These are phyloP conservation scores for Nixonia krombeini DNA, from an alignment of 1,140 invertebrate genomes.

Conservation along the genomic window DNA sequence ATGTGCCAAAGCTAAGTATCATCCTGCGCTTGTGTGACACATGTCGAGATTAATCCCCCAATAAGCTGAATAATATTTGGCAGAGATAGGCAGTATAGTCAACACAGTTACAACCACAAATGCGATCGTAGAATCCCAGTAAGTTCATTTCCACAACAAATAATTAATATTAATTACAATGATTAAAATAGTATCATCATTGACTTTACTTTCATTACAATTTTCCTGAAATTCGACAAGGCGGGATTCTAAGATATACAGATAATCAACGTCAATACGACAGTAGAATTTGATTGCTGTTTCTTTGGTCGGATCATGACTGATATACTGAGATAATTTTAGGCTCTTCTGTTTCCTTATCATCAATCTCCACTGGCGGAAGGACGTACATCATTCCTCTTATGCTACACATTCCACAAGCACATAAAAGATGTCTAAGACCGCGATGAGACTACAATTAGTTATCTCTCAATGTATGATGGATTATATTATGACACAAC, in stretches of 20 bases:
- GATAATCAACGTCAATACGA: constrained; percentile 14
- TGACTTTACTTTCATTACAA: too few relatives aligned
- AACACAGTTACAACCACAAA: constrained; percentile 3
- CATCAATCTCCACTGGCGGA: constrained; percentile 12
- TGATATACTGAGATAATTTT: too few relatives aligned
- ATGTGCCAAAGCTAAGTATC: constrained; percentile 39
- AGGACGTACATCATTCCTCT: constrained; percentile 51
- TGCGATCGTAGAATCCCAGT: constrained; percentile 10
- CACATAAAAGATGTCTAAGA: constrained; percentile 57
- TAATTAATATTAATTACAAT: background rate
- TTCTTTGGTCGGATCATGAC: too few relatives aligned
- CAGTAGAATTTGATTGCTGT: constrained; percentile 19
- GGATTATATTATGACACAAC: constrained; percentile 66
- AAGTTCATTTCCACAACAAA: background rate
- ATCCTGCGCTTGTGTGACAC: constrained; percentile 28
- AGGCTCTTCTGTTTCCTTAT: background rate
- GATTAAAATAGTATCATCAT: too few relatives aligned
- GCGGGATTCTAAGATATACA: constrained; percentile 17
- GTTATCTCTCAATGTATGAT: constrained; percentile 66
- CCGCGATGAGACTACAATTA: constrained; percentile 61
- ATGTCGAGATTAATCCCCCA: constrained; percentile 22
- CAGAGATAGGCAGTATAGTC: constrained; percentile 56
- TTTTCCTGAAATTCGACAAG: too few relatives aligned
- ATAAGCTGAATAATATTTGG: constrained; percentile 39
- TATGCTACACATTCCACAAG: constrained; percentile 54